Base-by-base conservation (phyloP, 2,888 invertebrate genomes). In the Galeopsomyia nigrocyanea region DNA sequence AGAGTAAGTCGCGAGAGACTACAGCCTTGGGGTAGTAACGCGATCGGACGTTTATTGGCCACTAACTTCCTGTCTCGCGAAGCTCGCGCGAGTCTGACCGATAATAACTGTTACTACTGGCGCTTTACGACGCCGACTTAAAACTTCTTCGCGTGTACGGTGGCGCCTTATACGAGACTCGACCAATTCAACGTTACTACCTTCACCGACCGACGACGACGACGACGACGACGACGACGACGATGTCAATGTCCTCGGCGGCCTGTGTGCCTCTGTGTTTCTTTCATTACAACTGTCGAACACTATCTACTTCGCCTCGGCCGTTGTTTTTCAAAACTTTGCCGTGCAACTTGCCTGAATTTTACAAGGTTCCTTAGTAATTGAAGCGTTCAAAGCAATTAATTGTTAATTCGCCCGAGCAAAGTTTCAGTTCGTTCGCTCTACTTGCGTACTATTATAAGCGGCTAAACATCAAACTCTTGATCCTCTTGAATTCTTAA, bases 31-130 rank as follows among this genome's bases (percentile, higher is more conserved):
- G 64, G 76, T 61, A 76, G 79, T 80, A 80, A 81, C 76, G 78
- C 76, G 76, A 75, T 77, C 75, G 75, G 78, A 79, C 78, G 76
- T 83, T 82, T 82, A 83, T 82, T 81, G 79, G 78, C 78, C 78
- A 81, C 79, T 82, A 82, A 81, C 81, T 81, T 80, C 71, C 80
- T 77, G 75, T 76, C 76, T 74, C 71, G 76, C 72, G 73, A 65
- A 68, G 68, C 65, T 64, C 46, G 67, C 22, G 60, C 67, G 68
- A 73, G 79, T 77, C 79, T 79, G 79, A 77, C 78, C 78, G 78
- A 78, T 78, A 80, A 82, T 82, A 82, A 82, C 79, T 79, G 78
- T 81, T 80, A 79, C 79, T 78, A 79, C 79, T 80, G 77, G 69
- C 76, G 78, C 76, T 82, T 82, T 80, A 82, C 78, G 80, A 80